These are phyloP conservation scores for Cheilosia urbana DNA, from an alignment of 2,888 invertebrate genomes.

Conservation along the genomic window DNA sequence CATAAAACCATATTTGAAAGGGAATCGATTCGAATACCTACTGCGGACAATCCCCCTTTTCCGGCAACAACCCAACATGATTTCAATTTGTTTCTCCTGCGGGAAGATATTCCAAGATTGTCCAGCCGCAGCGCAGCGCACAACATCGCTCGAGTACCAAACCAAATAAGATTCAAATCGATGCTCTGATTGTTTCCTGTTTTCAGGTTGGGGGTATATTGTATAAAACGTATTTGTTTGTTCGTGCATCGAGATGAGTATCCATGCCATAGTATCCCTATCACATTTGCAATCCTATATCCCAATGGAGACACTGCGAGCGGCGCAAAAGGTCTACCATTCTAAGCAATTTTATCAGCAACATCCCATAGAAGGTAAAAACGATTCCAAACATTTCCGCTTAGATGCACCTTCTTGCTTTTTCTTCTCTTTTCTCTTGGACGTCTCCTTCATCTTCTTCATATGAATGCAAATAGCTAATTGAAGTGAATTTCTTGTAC, in stretches of 20 bases:
- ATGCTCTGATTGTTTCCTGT: conserved; percentile 70
- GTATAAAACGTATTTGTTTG: conserved; percentile 40
- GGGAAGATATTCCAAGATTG: conserved; percentile 46
- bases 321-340: conserved; percentile 30
- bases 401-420: conserved; percentile 56
- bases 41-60: background rate
- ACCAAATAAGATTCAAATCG: conserved; percentile 70
- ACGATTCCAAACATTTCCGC: conserved; percentile 70
- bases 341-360: conserved; percentile 69
- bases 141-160: conserved; percentile 56
- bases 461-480: conserved; percentile 70
- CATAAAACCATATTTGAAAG: conserved; percentile 45
- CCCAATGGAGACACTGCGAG: conserved; percentile 34
- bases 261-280: conserved; percentile 21
- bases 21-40: background rate
- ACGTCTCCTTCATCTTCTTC: conserved; percentile 2
- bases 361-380: conserved; percentile 51
- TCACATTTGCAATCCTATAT: conserved; percentile 38
- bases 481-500: conserved; percentile 68
- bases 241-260: conserved; percentile 65
- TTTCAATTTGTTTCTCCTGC: conserved; percentile 67
- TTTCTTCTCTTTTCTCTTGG: no score
- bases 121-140: background rate
- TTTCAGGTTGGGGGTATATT: conserved; percentile 16
- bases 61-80: conserved; percentile 25